phyloP scores from a whole-genome alignment of 2,113 vertebrate genomes.

The Dromas ardeola region DNA sequence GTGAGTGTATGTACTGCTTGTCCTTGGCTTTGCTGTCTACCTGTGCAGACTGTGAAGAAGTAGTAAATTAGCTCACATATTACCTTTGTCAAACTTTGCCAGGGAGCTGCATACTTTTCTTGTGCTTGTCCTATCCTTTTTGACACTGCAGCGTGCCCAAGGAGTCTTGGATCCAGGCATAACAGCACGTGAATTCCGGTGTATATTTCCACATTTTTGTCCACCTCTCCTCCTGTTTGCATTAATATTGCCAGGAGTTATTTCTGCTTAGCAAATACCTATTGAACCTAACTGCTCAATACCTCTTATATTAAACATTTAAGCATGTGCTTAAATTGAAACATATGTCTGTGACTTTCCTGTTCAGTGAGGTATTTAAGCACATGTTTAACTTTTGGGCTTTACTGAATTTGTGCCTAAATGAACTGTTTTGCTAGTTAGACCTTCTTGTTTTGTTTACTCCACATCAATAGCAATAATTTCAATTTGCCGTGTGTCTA shows the following conservation, averaged over 20 bases:
- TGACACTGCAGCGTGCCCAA: background rate
- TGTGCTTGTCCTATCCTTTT: background rate
- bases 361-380: background rate
- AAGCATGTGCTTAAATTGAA: background rate
- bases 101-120: background rate
- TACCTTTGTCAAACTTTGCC: background rate
- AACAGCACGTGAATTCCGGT: background rate
- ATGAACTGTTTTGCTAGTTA: background rate
- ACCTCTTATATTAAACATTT: background rate
- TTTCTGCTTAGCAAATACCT: background rate
- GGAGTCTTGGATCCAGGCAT: background rate
- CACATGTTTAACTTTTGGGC: background rate
- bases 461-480: background rate
- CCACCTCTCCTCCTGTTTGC: fast-evolving
- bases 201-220: background rate
- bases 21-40: constrained; percentile 13
- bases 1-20: background rate
- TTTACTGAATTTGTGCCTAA: background rate
- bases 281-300: background rate
- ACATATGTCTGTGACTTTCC: background rate
- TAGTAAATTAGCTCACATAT: background rate
- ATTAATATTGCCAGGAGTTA: background rate
- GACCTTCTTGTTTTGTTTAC: background rate
- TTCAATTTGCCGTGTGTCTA: background rate
- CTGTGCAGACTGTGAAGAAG: background rate